Conservation (phyloP, 2,797 vertebrate genomes). For the Cryptoblepharus egeriae region DNA sequence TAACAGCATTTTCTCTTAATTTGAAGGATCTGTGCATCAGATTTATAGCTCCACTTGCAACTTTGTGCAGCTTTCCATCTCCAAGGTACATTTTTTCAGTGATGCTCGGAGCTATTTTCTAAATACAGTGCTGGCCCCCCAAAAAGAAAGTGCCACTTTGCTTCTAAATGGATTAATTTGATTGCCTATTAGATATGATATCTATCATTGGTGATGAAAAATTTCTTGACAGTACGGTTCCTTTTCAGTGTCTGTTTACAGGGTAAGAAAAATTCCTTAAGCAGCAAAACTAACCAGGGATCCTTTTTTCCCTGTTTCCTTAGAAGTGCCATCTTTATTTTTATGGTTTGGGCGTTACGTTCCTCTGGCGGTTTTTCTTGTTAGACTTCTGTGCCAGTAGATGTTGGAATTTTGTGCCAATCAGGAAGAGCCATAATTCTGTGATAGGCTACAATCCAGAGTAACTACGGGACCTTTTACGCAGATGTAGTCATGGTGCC, state of each 20-base stretch:
- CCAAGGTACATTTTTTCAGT: slow-evolving; percentile 10
- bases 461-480: too few species aligned
- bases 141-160: not conserved
- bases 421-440: not conserved
- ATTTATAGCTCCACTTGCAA: slow-evolving; percentile 34
- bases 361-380: too few species aligned
- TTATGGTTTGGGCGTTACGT: too few species aligned
- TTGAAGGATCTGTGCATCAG: slow-evolving; percentile 25
- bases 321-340: too few species aligned
- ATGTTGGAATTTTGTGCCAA: not conserved
- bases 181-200: slow-evolving; percentile 11
- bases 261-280: slow-evolving; percentile 6
- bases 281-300: not conserved
- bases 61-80: not conserved
- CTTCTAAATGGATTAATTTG: slow-evolving; percentile 31
- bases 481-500: too few species aligned
- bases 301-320: not conserved
- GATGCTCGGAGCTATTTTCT: slow-evolving; percentile 32
- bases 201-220: not conserved
- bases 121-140: slow-evolving; percentile 18
- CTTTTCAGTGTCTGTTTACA: not conserved
- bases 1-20: slow-evolving; percentile 37
- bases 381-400: not conserved
- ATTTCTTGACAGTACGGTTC: slow-evolving; percentile 1
- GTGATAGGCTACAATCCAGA: too few species aligned